Conservation (phyloP, 2,797 vertebrate species). For the Podarcis siculus region DNA sequence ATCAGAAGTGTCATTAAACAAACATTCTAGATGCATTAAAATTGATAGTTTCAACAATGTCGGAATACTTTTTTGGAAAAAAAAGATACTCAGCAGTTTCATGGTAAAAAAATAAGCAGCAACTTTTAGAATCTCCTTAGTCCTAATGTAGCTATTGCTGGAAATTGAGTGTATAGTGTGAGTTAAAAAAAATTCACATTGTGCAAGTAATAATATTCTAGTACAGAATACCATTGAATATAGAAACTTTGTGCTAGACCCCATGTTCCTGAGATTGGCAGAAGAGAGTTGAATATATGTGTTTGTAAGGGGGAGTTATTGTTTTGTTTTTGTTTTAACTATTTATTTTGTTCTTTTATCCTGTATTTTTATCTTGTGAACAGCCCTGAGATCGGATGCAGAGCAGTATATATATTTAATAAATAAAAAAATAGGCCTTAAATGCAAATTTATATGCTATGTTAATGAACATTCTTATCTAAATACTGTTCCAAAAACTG, state of each 20-base stretch:
- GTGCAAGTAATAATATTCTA: conserved; percentile 5
- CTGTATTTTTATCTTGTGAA: too few relatives aligned
- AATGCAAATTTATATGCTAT: not conserved
- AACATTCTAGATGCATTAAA: not conserved
- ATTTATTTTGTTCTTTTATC: too few relatives aligned
- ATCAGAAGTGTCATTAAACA: conserved; percentile 15
- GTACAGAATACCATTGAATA: not conserved
- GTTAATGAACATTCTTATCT: conserved; percentile 64
- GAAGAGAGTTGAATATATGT: conserved; percentile 47
- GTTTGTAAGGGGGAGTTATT: too few relatives aligned
- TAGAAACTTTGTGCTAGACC: not conserved
- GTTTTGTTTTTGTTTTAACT: too few relatives aligned
- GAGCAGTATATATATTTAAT: too few relatives aligned
- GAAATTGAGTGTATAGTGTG: not conserved
- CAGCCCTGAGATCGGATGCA: too few relatives aligned
- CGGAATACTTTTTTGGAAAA: not conserved
- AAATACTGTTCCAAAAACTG: conserved; percentile 58
- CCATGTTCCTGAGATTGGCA: not conserved
- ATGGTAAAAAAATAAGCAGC: conserved; percentile 4
- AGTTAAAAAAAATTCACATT: not conserved
- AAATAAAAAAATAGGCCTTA: conserved; percentile 1
- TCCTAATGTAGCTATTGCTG: not conserved
- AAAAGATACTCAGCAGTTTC: conserved; percentile 4
- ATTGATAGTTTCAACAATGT: conserved; percentile 1
- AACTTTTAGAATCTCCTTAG: not conserved